Evolutionary conservation across 2,888 invertebrate genomes (phyloP).

Genomic region (Loripinus fragilis): DNA sequence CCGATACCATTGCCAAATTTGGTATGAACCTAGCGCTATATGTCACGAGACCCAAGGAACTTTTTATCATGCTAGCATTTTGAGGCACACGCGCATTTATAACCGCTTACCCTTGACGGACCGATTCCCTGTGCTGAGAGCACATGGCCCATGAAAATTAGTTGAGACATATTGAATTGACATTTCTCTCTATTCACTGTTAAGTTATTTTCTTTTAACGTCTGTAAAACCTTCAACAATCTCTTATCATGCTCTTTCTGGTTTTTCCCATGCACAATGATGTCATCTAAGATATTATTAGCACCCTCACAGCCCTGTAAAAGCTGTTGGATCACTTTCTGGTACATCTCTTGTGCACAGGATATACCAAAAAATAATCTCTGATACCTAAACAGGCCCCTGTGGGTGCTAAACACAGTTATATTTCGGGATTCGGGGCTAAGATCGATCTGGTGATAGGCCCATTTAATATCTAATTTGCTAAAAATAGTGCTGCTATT

Average conservation of each 20-base stretch:
- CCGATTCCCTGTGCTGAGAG: constrained; percentile 43
- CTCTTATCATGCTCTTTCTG: constrained; percentile 50
- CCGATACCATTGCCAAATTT: constrained; percentile 47
- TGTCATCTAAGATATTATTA: constrained; percentile 47
- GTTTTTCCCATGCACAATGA: constrained; percentile 55
- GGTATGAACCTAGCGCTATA: constrained; percentile 44
- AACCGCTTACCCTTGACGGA: constrained; percentile 38
- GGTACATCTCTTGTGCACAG: constrained; percentile 53
- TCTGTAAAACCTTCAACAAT: constrained; percentile 42
- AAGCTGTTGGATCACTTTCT: constrained; percentile 41
- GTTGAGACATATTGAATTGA: constrained; percentile 50
- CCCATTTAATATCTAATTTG: constrained; percentile 64
- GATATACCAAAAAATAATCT: constrained; percentile 43
- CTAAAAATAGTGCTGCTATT: constrained; percentile 52
- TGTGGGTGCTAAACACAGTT: constrained; percentile 51
- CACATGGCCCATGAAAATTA: constrained; percentile 49
- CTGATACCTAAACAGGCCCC: constrained; percentile 45
- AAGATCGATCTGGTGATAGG: constrained; percentile 56
- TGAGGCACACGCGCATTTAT: constrained; percentile 37
- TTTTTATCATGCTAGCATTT: constrained; percentile 35
- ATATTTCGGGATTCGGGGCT: constrained; percentile 33
- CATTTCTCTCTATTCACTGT: constrained; percentile 61
- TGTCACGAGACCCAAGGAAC: constrained; percentile 56
- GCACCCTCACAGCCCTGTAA: constrained; percentile 47
- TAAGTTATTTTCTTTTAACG: constrained; percentile 45